A percentile compares a stretch with the other conserved stretches of the same genome.
phyloP scores from a whole-genome alignment of 2,113 vertebrate species.

The Epinephelus lanceolatus region DNA sequence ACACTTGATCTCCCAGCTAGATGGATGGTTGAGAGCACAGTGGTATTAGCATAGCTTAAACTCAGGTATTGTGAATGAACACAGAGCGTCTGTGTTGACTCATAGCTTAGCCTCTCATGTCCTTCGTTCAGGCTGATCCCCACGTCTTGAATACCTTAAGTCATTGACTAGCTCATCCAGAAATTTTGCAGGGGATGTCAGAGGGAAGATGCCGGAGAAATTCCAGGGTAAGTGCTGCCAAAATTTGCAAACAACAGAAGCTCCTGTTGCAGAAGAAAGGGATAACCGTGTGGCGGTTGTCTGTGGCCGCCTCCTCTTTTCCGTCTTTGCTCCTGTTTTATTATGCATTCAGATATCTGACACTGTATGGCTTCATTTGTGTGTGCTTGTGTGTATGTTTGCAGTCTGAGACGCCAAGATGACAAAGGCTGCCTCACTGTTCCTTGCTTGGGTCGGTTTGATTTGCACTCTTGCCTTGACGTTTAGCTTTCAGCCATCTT shows the following conservation, averaged over 20 bases:
- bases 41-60: constrained; percentile 1
- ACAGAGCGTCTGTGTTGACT: constrained; percentile 7
- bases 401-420: constrained; percentile 33
- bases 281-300: constrained; percentile 12
- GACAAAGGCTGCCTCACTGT: constrained; percentile 37
- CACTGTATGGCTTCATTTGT: constrained; percentile 65
- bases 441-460: constrained; percentile 23
- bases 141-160: constrained; percentile 16
- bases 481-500: constrained; percentile 63
- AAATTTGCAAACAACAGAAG: constrained; percentile 42
- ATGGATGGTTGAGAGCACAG: constrained; percentile 13
- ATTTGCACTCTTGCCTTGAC: constrained; percentile 48
- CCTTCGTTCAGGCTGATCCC: constrained; percentile 4
- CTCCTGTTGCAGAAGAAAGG: constrained; percentile 38
- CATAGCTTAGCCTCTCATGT: neutral
- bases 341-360: constrained; percentile 39
- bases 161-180: neutral
- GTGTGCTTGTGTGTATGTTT: constrained; percentile 43
- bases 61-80: constrained; percentile 13
- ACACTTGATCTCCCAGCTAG: neutral
- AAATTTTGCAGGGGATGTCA: constrained; percentile 9
- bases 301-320: constrained; percentile 22
- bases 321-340: constrained; percentile 27
- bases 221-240: constrained; percentile 29
- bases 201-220: constrained; percentile 25